Percentiles rank a stretch among this genome's conserved stretches.
These are phyloP conservation scores for Drosophila diplacantha DNA, from an alignment of 2,888 invertebrate species.

Conservation along the genomic window DNA sequence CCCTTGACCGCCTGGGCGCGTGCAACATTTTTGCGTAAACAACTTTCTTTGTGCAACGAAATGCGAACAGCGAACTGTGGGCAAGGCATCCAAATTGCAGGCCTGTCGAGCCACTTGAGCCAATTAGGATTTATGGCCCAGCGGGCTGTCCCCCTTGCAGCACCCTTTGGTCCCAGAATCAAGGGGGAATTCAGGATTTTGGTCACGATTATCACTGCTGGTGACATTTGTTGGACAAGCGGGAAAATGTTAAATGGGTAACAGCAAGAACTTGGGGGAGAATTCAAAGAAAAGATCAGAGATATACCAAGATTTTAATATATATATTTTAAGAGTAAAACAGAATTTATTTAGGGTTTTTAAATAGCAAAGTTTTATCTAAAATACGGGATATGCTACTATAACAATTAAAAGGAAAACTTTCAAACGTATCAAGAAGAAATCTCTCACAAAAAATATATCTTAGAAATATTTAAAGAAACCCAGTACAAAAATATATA, in stretches of 20 bases:
- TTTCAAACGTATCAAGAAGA: not conserved
- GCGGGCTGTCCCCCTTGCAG: slow-evolving; percentile 17
- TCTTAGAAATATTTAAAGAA: not conserved
- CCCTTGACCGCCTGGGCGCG: slow-evolving; percentile 17
- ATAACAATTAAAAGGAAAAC: not conserved
- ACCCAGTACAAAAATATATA: not conserved
- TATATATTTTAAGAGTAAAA: not conserved
- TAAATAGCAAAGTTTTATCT: not conserved
- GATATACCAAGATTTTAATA: not conserved
- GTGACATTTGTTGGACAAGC: slow-evolving; percentile 26
- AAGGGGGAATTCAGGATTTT: slow-evolving; percentile 3
- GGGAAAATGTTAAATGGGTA: not conserved
- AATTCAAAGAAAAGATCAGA: not conserved
- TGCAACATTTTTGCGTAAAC: slow-evolving; percentile 62
- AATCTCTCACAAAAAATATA: not conserved
- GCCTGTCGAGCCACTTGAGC: slow-evolving; percentile 51
- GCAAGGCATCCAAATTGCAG: slow-evolving; percentile 36
- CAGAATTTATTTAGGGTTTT: too few species aligned
- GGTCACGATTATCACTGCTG: slow-evolving; percentile 25
- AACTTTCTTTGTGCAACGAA: slow-evolving; percentile 58
- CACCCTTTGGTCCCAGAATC: not conserved
- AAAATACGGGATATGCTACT: not conserved
- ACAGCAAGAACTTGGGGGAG: not conserved
- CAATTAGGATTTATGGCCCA: slow-evolving; percentile 60
- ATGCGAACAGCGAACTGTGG: slow-evolving; percentile 35